Percentiles rank a stretch among this genome's conserved stretches.
phyloP scores from a whole-genome alignment of 2,888 invertebrate species.

The Ochropacha duplaris region DNA sequence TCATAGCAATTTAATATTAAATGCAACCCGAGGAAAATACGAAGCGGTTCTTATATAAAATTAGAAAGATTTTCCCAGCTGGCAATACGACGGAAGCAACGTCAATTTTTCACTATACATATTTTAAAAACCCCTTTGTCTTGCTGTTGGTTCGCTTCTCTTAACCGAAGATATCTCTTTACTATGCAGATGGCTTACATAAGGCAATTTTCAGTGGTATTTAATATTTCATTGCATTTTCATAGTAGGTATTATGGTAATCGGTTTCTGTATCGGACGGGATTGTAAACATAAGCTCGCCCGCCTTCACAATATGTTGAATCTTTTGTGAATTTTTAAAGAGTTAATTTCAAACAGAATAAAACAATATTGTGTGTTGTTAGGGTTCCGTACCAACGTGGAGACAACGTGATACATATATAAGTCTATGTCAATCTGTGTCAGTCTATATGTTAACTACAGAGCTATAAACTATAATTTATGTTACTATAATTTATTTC shows the following conservation, averaged over 20 bases:
- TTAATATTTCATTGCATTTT: constrained; percentile 8
- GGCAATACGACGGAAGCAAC: neutral
- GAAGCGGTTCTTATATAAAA: neutral
- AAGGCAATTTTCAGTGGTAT: constrained; percentile 5
- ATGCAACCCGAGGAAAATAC: neutral
- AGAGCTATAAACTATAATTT: no score
- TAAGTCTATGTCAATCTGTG: no score
- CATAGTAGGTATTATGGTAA: constrained; percentile 1
- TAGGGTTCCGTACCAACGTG: no score
- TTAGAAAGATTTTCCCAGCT: constrained; percentile 2
- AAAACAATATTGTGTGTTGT: neutral
- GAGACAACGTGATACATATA: no score
- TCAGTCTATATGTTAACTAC: no score
- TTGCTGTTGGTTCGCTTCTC: neutral
- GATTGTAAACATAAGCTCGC: neutral
- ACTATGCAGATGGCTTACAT: constrained; percentile 9
- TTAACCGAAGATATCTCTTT: constrained; percentile 7
- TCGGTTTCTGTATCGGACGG: constrained; percentile 1
- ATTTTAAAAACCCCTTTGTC: constrained; percentile 7
- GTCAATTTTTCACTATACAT: constrained; percentile 7
- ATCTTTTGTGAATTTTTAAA: neutral
- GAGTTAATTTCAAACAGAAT: neutral
- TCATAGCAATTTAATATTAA: neutral
- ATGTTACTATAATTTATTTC: no score
- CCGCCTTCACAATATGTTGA: neutral